Conservation (phyloP, 2,113 vertebrate species). For the Gavia stellata region DNA sequence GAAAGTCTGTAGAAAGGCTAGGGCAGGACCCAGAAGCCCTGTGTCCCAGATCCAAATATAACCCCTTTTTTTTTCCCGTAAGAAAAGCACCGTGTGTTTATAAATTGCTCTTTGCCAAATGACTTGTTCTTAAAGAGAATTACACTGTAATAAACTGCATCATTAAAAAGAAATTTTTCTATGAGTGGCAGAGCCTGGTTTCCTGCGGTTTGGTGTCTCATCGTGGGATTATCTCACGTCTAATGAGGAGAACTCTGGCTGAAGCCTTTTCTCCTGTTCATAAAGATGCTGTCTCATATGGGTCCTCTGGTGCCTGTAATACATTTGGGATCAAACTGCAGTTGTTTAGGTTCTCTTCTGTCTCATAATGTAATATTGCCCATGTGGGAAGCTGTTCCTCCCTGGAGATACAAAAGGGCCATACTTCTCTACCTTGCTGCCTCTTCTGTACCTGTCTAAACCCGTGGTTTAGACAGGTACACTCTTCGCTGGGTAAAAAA, state of each 20-base stretch:
- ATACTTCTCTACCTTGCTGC: background rate
- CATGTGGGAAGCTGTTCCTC: background rate
- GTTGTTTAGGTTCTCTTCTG: background rate
- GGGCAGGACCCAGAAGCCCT: background rate
- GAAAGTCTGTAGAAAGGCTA: background rate
- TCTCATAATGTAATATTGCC: background rate
- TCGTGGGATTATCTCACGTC: background rate
- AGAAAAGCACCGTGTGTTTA: background rate
- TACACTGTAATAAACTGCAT: background rate
- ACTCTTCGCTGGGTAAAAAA: no score
- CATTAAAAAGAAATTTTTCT: conserved; percentile 23
- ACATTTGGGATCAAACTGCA: background rate
- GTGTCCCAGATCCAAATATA: background rate
- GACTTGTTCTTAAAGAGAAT: background rate
- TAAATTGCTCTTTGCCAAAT: background rate
- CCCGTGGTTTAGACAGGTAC: no score
- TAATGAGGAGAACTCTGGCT: conserved; percentile 28
- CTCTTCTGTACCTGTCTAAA: no score
- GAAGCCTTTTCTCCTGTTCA: conserved; percentile 27
- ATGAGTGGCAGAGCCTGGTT: background rate
- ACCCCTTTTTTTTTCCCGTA: background rate
- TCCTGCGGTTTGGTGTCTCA: background rate
- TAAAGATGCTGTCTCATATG: background rate
- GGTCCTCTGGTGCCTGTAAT: background rate
- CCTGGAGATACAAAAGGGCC: background rate